Evolutionary conservation across 2,113 vertebrate genomes (phyloP), one percentile per base, ranked within the genome.

Genomic region (Sylvilagus bachmani): DNA sequence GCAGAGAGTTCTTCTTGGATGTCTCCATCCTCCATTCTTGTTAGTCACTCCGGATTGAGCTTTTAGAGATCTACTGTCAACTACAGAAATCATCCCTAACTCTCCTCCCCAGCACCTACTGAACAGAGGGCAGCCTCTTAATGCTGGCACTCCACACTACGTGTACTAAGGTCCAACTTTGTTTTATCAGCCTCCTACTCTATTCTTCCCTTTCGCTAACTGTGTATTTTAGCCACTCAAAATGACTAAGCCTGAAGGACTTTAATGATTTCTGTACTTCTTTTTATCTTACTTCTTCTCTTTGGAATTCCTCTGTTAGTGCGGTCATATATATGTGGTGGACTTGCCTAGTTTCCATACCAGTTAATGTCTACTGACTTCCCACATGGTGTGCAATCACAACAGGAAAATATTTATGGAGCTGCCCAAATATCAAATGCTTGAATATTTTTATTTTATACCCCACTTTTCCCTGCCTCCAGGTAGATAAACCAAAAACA

Each of bases 371-470:
- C 17, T 78, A 88, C 64, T 70, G 13, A 22, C 49, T 71, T 71
- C n/a, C 17, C 31, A 80, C 4, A 3, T 69, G 61, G 79, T 53
- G 19, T 2, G 70, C 24, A 93, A 82, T 78, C 19, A 31, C 85
- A 94, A 93, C 10, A 38, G 22, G 21, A 80, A 95, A 93, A 78
- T 33, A 61, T 11, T 80, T 75, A 79, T 27, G 22, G 24, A 92
- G 27, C 36, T 67, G 80, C 19, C 77, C 33, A 69, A 73, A 90
- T 22, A 64, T 38, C 62, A 36, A 49, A 53, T 89, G 70, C 69
- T 25, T 61, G 8, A 95, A 31, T 87, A 82, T 74, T 93, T 89
- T 89, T 7, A 73, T 91, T 79, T 86, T 67, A 27, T 62, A 73
- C 27, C 73, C 21, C 14, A 93, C 36, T 27, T 61, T 70, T 29